Conservation (phyloP, 37 sponge, comb jelly and placozoan genomes). For the Dysidea cf. avara region DNA sequence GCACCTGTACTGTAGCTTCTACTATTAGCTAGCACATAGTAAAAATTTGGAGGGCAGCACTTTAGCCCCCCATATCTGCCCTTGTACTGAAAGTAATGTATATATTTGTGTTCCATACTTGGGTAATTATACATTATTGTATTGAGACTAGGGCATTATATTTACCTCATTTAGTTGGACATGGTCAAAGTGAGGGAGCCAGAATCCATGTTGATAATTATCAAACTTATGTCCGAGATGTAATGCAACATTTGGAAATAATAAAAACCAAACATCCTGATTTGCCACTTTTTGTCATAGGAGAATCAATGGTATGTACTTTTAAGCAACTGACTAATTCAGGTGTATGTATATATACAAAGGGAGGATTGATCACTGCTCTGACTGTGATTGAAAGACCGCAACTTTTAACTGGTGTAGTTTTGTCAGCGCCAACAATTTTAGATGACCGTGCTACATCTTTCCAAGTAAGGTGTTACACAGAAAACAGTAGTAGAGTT, state of each 20-base stretch:
- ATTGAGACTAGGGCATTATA: background rate
- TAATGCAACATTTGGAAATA: constrained; percentile 30
- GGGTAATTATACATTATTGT: no score
- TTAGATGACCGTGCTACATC: no score
- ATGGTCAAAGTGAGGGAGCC: constrained; percentile 73
- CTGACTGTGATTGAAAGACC: constrained; percentile 8
- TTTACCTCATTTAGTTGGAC: constrained; percentile 70
- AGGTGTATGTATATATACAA: background rate
- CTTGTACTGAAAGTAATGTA: no score
- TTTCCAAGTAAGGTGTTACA: no score
- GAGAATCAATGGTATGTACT: constrained; percentile 75
- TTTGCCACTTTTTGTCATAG: constrained; percentile 62
- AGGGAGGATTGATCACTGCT: constrained; percentile 68
- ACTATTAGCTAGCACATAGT: no score
- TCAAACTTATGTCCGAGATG: constrained; percentile 50
- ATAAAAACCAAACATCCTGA: constrained; percentile 33
- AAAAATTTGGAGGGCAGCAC: no score
- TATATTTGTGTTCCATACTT: no score
- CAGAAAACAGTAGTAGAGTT: no score
- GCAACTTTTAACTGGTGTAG: constrained; percentile 38
- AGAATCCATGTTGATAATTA: constrained; percentile 32
- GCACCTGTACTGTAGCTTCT: no score
- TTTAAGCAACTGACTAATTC: background rate
- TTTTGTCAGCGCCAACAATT: constrained; percentile 55
- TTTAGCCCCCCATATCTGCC: no score